Percentiles rank a stretch among this genome's conserved stretches.
These are phyloP conservation scores for Sebastes fasciatus DNA, from an alignment of 2,113 vertebrate species.

Conservation along the genomic window DNA sequence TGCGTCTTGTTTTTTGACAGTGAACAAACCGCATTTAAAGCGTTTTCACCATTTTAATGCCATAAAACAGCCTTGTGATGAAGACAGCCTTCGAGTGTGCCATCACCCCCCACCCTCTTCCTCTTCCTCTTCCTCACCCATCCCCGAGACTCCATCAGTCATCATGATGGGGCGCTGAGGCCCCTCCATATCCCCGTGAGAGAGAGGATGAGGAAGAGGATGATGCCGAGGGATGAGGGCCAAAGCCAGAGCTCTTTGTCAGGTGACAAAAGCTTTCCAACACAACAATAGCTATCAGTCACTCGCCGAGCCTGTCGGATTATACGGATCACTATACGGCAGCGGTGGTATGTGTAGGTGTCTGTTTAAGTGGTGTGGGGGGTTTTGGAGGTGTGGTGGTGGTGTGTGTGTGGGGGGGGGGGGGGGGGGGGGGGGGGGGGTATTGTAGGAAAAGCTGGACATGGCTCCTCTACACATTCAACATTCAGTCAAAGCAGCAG, in stretches of 20 bases:
- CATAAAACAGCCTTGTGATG: constrained; percentile 34
- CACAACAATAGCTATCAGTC: constrained; percentile 83
- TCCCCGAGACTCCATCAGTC: constrained; percentile 72
- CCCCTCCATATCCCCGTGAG: constrained; percentile 73
- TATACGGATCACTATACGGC: constrained; percentile 75
- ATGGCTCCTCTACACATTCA: constrained; percentile 25
- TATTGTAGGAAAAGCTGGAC: constrained; percentile 42
- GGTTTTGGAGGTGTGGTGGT: constrained; percentile 5
- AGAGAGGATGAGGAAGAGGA: constrained; percentile 79
- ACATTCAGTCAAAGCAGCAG: constrained; percentile 38
- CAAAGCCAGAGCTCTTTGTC: constrained; percentile 81
- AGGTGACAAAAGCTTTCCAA: constrained; percentile 82
- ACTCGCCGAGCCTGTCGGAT: constrained; percentile 78
- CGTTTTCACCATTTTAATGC: constrained; percentile 9
- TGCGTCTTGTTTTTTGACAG: constrained; percentile 45
- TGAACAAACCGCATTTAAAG: constrained; percentile 34
- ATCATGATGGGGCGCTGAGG: constrained; percentile 72
- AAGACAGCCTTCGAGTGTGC: constrained; percentile 44
- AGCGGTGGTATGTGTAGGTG: constrained; percentile 75
- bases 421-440: not conserved
- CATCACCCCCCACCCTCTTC: constrained; percentile 36
- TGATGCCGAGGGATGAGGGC: constrained; percentile 79
- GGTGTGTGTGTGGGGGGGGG: not conserved
- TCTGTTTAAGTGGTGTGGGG: constrained; percentile 61
- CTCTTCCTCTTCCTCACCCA: constrained; percentile 46